Percentiles rank a stretch among this genome's conserved stretches.
Conservation (phyloP, 2,888 invertebrate genomes). For the Philereme transversata region DNA sequence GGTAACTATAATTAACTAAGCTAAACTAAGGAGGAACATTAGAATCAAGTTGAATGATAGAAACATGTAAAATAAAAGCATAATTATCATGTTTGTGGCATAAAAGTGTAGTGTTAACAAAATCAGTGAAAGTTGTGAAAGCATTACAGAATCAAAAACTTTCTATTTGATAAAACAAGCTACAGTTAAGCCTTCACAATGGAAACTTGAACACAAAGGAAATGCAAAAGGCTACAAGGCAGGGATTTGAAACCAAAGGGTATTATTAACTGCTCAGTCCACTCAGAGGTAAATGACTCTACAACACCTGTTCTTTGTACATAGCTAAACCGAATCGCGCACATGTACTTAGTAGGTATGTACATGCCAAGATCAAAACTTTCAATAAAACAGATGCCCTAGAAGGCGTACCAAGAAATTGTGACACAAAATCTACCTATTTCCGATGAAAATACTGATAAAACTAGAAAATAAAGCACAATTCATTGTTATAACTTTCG, state of each 20-base stretch:
- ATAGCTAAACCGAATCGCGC: conserved; percentile 40
- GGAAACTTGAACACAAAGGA: conserved; percentile 44
- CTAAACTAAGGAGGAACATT: not conserved
- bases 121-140: conserved; percentile 77
- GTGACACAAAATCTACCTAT: conserved; percentile 52
- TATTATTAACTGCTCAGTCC: conserved; percentile 68
- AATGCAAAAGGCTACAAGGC: conserved; percentile 50
- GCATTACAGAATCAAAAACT: conserved; percentile 55
- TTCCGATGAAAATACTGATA: conserved; percentile 34
- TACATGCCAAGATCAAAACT: conserved; percentile 39
- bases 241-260: conserved; percentile 61
- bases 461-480: conserved; percentile 33
- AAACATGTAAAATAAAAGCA: not conserved
- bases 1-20: not conserved
- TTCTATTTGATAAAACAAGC: conserved; percentile 48
- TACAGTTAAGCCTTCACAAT: conserved; percentile 26
- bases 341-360: conserved; percentile 37
- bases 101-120: conserved; percentile 31
- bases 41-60: not conserved
- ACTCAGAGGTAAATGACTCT: conserved; percentile 80
- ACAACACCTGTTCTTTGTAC: conserved; percentile 79
- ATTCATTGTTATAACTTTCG: conserved; percentile 41
- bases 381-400: conserved; percentile 35
- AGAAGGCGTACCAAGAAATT: conserved; percentile 42
- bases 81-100: not conserved